Conservation (phyloP, 1,140 invertebrate genomes). For the Neotoxoptera formosana region DNA sequence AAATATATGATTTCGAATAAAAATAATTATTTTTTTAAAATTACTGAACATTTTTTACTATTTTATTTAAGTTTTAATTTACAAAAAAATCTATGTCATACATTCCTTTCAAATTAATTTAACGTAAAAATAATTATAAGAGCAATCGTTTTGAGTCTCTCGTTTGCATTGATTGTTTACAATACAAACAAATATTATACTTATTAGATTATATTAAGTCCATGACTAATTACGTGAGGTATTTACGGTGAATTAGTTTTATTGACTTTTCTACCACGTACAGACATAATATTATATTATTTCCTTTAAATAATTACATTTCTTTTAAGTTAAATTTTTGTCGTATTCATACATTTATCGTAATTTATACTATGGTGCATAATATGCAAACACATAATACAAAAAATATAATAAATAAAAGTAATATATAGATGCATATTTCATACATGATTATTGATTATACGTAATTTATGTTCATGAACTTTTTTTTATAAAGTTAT, state of each 20-base stretch:
- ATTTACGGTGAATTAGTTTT: neutral
- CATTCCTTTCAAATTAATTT: neutral
- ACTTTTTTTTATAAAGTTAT: neutral
- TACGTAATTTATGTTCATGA: neutral
- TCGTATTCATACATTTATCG: too few relatives aligned
- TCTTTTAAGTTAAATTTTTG: too few relatives aligned
- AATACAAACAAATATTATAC: neutral
- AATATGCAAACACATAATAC: too few relatives aligned
- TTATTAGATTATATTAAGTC: neutral
- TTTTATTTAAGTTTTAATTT: neutral
- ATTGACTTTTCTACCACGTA: neutral
- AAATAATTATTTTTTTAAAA: neutral
- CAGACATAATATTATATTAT: too few relatives aligned
- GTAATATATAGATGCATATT: neutral
- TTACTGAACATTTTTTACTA: neutral
- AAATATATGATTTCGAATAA: neutral
- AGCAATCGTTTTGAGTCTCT: neutral
- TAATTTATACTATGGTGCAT: too few relatives aligned
- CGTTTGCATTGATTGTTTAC: neutral
- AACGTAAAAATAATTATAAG: neutral
- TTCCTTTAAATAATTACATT: too few relatives aligned
- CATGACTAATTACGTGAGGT: neutral
- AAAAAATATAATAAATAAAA: neutral
- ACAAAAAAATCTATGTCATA: neutral
- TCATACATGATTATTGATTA: neutral